Percentiles rank a stretch among this genome's conserved stretches.
These are phyloP conservation scores for Menura novaehollandiae DNA, from an alignment of 2,113 vertebrate genomes.

Conservation along the genomic window DNA sequence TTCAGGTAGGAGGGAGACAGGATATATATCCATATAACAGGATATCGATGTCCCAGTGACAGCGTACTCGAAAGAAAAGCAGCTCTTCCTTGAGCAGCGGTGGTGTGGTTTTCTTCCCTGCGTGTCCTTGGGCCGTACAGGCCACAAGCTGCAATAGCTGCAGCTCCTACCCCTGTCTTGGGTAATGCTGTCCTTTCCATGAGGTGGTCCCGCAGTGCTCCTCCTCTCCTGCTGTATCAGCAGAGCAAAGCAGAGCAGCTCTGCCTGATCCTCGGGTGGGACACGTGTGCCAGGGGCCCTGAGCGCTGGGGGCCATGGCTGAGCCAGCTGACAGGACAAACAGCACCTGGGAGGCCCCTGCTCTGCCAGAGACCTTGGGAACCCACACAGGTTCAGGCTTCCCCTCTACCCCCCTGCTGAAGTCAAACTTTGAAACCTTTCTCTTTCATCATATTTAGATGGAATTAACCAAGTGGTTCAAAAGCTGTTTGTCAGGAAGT, in stretches of 20 bases:
- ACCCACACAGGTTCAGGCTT: not conserved
- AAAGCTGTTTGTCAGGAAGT: not conserved
- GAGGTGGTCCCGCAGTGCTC: not conserved
- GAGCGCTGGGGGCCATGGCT: too few species aligned
- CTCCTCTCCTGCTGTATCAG: not conserved
- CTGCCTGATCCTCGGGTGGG: rapidly evolving
- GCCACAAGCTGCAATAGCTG: not conserved
- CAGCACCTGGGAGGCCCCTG: rapidly evolving
- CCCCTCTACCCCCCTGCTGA: not conserved
- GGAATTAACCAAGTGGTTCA: not conserved
- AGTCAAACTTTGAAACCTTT: not conserved
- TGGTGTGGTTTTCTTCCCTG: rapidly evolving
- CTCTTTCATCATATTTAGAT: not conserved
- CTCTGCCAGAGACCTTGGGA: not conserved
- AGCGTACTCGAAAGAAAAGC: rapidly evolving
- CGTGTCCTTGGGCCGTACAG: rapidly evolving
- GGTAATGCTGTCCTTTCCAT: not conserved
- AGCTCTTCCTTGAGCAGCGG: not conserved
- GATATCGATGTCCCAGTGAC: too few species aligned
- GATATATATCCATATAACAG: too few species aligned
- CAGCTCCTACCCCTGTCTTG: not conserved
- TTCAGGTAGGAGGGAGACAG: not conserved
- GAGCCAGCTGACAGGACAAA: not conserved
- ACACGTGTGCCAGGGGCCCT: rapidly evolving
- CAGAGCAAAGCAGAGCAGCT: not conserved